phyloP scores from a whole-genome alignment of 30 jellyfish, hydroid and myxozoan species.

The Clytia hemisphaerica region DNA sequence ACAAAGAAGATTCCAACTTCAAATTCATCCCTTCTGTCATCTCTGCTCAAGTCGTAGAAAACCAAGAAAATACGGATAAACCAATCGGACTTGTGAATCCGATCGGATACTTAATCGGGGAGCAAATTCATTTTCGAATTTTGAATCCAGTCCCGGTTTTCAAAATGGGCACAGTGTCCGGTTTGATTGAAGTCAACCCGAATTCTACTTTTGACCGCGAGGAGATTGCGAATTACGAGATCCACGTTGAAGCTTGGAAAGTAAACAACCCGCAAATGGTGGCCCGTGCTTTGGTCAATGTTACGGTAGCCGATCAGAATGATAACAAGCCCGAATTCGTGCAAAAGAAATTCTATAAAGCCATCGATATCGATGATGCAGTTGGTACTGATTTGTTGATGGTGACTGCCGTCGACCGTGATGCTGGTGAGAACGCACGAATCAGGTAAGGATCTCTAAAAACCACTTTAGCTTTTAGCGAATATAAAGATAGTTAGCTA shows the following conservation, averaged over 20 bases:
- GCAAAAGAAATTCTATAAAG: slow-evolving; percentile 51
- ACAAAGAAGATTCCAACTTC: slow-evolving; percentile 24
- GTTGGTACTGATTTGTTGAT: slow-evolving; percentile 37
- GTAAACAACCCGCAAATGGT: slow-evolving; percentile 40
- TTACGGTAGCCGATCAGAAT: slow-evolving; percentile 63
- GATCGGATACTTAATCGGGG: slow-evolving; percentile 77
- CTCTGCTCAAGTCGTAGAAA: slow-evolving; percentile 54
- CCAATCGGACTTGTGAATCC: slow-evolving; percentile 39
- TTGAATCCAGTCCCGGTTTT: slow-evolving; percentile 55
- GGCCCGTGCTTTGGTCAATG: slow-evolving; percentile 75
- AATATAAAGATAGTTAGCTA: too few species aligned
- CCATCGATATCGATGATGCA: slow-evolving; percentile 67
- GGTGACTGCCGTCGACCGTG: slow-evolving; percentile 74
- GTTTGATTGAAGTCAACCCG: slow-evolving; percentile 33
- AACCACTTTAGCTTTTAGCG: too few species aligned
- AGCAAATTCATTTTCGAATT: slow-evolving; percentile 40
- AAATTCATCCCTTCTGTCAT: slow-evolving; percentile 29
- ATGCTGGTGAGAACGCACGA: slow-evolving; percentile 61
- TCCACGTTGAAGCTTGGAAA: slow-evolving; percentile 64
- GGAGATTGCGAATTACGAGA: slow-evolving; percentile 25
- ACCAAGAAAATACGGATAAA: slow-evolving; percentile 14
- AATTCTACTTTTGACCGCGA: slow-evolving; percentile 73
- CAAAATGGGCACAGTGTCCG: slow-evolving; percentile 42
- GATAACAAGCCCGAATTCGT: slow-evolving; percentile 69
- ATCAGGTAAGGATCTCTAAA: slow-evolving; percentile 81